Conservation (phyloP, 2,888 invertebrate genomes). For the Chymomyza caudatula region DNA sequence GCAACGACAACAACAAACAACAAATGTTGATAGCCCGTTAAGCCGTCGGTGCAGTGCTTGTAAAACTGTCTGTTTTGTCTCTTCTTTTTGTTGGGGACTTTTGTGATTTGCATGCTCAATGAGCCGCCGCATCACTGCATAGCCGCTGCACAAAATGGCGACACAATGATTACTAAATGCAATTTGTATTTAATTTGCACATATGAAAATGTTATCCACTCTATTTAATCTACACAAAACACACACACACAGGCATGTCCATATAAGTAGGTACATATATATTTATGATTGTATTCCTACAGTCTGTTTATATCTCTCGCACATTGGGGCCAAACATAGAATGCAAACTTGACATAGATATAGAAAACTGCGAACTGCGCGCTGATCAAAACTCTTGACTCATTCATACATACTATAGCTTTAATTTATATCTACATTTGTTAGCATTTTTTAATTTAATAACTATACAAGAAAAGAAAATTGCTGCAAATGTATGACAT, state of each 20-base stretch:
- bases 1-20: not conserved
- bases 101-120: constrained; percentile 54
- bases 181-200: not conserved
- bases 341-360: constrained; percentile 60
- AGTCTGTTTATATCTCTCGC: not conserved
- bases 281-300: not conserved
- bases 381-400: constrained; percentile 14
- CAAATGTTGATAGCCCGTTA: not conserved
- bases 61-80: constrained; percentile 35
- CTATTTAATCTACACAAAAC: not conserved
- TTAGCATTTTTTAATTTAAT: constrained; percentile 62
- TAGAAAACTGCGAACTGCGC: not conserved
- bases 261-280: not conserved
- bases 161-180: not conserved
- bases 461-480: not conserved
- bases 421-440: constrained; percentile 47
- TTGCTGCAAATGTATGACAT: not conserved
- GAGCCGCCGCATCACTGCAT: not conserved
- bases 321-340: not conserved
- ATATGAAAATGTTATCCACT: not conserved
- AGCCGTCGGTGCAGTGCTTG: constrained; percentile 31
- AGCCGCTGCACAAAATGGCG: not conserved
- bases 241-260: not conserved
- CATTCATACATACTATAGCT: constrained; percentile 37
- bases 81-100: not conserved